Base-by-base conservation (phyloP, 92 coral and sea anemone species). In the Metridium senile region DNA sequence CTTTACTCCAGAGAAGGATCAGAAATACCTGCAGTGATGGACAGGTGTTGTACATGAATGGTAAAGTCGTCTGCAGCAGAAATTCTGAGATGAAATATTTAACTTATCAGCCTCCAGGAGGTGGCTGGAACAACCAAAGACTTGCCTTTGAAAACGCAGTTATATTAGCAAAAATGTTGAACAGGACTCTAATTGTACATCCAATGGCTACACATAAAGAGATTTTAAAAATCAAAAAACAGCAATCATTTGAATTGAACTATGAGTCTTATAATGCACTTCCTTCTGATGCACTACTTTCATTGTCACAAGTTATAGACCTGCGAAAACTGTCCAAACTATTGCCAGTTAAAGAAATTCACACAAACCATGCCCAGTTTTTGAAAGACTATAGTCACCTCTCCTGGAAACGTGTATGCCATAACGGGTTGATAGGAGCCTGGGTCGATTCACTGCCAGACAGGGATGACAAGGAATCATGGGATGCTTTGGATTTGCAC, bases 81-180 rank as follows among this genome's bases (percentile, higher is more conserved):
- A 66, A 28, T 25, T 62, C 69, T n/a, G 29, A 51, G 1, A 74
- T 58, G 57, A 92, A 81, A 62, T 96, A 89, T 63, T 71, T 96
- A 76, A 84, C 97, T 29, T 96, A 96, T 74, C 97, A 92, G 68
- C 99, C 99, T 6, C 99, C 99, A 11, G 97, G 96, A 10, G 99
- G 99, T 17, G 99, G 99, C 27, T 96, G 99, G 99, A 96, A 96
- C 67, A 96, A 96, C 74, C 99, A 96, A 76, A 91, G 99, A 58
- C 79, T 96, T 35, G 99, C 99, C 47, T 83, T 96, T 54, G 99
- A 96, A 72, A 93, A 92, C 70, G 99, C 99, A 0, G 97, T 92
- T 13, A 76, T 94, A 59, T 72, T 94, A 16, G 98, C 98, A 9
- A 83, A 75, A 75, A 54, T 94, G 68, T 67, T 94, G 54, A 85